Evolutionary conservation across 2,113 vertebrate species (phyloP), one percentile per base, ranked within the genome.

Genomic region (Corythaeola cristata): DNA sequence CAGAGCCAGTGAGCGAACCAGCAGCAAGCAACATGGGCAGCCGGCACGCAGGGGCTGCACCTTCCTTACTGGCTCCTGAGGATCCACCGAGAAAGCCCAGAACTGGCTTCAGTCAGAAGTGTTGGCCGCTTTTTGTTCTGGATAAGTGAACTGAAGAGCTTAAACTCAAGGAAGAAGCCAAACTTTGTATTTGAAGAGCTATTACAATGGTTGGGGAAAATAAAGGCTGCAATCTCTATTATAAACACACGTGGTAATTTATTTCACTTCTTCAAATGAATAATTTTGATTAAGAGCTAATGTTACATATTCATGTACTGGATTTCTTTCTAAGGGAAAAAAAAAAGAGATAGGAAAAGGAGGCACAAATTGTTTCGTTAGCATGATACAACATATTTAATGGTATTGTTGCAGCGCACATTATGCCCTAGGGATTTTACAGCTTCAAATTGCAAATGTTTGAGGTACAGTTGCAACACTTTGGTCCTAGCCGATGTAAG

Each of bases 241-340:
- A 97, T 63, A 99, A 97, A 97, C 98, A 99, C 88, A 99, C 93
- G 69, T 98, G 98, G 52, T 99, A 99, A 90, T 98, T 98, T 69
- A 98, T 99, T 97, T 98, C 98, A 98, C 99, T 96, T 99, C 98
- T 89, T 98, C 98, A 85, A 60, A 62, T 66, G 2, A 82, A 37
- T 72, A 33, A 27, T 86, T 93, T 39, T 93, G 44, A 75, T 33
- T 53, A 68, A 78, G 21, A 76, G 23, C 15, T 79, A 62, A 95
- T 68, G 27, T 60, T 90, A 45, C 50, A 78, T 66, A 58, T 85
- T 92, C 28, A 59, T 66, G 15, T 53, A 71, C 71, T 68, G 12
- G 10, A 79, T 75, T 63, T 81, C 63, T 73, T 92, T 93, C 50
- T 92, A 88, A 76, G 44, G 35, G 55, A 30, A 82, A 85, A 74